Evolutionary conservation across 2,113 vertebrate species (phyloP).

Genomic region (Tretioscincus oriximinensis): DNA sequence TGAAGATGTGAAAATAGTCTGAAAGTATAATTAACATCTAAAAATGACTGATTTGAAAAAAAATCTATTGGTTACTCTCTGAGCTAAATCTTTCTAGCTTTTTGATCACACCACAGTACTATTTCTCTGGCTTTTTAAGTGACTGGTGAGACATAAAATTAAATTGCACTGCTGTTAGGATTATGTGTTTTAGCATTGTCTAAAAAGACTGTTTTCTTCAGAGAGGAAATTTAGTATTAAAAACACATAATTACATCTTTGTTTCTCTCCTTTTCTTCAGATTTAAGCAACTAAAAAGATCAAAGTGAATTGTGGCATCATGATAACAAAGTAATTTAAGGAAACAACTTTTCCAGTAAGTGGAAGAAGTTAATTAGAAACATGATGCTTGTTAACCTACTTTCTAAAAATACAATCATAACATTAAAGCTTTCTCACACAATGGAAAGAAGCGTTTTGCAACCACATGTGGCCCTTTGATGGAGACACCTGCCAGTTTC

Average conservation of each 20-base stretch:
- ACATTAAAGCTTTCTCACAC: background rate
- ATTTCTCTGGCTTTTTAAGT: no score
- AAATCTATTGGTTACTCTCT: slow-evolving; percentile 37
- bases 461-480: background rate
- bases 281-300: slow-evolving; percentile 36
- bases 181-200: no score
- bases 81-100: background rate
- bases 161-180: no score
- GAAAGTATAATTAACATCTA: background rate
- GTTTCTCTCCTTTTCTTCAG: background rate
- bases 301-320: slow-evolving; percentile 39
- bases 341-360: slow-evolving; percentile 20
- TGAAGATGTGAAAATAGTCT: background rate
- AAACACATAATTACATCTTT: background rate
- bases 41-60: background rate
- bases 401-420: background rate
- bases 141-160: no score
- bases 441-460: background rate
- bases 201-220: no score
- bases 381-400: background rate
- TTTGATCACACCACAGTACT: no score
- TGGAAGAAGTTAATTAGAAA: background rate
- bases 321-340: slow-evolving; percentile 30
- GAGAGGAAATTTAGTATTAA: no score
- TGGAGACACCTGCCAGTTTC: background rate